These are phyloP conservation scores for Mimumesa dahlbomi DNA, from an alignment of 2,888 invertebrate genomes.

Conservation along the genomic window DNA sequence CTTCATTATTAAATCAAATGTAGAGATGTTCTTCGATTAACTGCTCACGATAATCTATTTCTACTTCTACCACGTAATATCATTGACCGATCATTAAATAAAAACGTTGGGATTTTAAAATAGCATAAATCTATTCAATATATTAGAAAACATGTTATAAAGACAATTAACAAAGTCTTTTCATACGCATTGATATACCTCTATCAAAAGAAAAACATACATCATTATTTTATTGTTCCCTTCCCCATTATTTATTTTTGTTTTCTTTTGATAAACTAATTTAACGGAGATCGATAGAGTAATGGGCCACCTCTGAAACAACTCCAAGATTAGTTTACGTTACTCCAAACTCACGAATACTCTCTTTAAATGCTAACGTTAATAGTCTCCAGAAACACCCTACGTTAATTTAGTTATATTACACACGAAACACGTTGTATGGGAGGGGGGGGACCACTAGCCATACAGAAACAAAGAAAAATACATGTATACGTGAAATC, in stretches of 20 bases:
- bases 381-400: not conserved
- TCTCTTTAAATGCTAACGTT: slow-evolving; percentile 9
- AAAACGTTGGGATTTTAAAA: slow-evolving; percentile 16
- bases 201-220: slow-evolving; percentile 32
- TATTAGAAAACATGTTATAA: slow-evolving; percentile 23
- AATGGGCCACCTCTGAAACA: slow-evolving; percentile 44
- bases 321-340: slow-evolving; percentile 8
- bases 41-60: too few species aligned
- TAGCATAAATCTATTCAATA: slow-evolving; percentile 29
- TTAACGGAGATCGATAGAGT: slow-evolving; percentile 55
- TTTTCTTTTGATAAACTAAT: slow-evolving; percentile 30
- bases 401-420: slow-evolving; percentile 4
- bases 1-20: too few species aligned
- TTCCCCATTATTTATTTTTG: slow-evolving; percentile 52
- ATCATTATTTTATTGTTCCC: slow-evolving; percentile 60
- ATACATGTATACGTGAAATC: slow-evolving; percentile 20
- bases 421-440: slow-evolving; percentile 12
- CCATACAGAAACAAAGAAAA: slow-evolving; percentile 11
- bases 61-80: too few species aligned
- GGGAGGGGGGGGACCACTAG: too few species aligned
- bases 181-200: slow-evolving; percentile 14
- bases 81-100: not conserved
- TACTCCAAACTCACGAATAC: not conserved
- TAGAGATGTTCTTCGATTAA: too few species aligned
- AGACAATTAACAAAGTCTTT: slow-evolving; percentile 30